A percentile compares a stretch with the other conserved stretches of the same genome.
Conservation (phyloP, 92 coral and sea anemone species). For the Pocillopora meandrina region DNA sequence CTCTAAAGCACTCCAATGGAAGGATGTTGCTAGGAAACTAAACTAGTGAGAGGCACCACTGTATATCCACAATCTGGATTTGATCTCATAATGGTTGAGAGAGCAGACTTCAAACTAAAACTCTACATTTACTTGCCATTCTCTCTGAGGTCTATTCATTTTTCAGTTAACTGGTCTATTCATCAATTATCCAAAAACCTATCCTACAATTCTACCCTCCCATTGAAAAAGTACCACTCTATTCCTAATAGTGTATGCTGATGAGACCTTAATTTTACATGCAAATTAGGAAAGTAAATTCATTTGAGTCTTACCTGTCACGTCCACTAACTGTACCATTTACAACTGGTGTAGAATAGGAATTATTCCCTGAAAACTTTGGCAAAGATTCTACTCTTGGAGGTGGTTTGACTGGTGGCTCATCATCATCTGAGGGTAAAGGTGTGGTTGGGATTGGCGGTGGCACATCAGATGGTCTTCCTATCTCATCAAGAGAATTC, state of each 20-base stretch:
- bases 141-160: too few species aligned
- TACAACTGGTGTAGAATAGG: slow-evolving; percentile 18
- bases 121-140: too few species aligned
- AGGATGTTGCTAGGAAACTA: slow-evolving; percentile 33
- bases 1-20: slow-evolving; percentile 13
- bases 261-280: too few species aligned
- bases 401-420: slow-evolving; percentile 59
- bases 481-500: slow-evolving; percentile 41
- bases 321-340: slow-evolving; percentile 47
- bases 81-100: too few species aligned
- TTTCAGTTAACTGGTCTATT: too few species aligned
- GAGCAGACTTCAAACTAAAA: too few species aligned
- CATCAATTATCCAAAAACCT: too few species aligned
- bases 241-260: too few species aligned
- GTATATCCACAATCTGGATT: too few species aligned
- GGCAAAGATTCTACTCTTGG: slow-evolving; percentile 59
- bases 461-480: slow-evolving; percentile 64
- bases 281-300: too few species aligned
- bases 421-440: slow-evolving; percentile 92
- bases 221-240: too few species aligned
- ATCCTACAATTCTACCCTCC: too few species aligned
- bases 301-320: slow-evolving; percentile 39
- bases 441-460: slow-evolving; percentile 97
- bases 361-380: slow-evolving; percentile 34
- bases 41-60: slow-evolving; percentile 13